Evolutionary conservation across 2,113 vertebrate genomes (phyloP).

Genomic region (Callithrix jacchus): DNA sequence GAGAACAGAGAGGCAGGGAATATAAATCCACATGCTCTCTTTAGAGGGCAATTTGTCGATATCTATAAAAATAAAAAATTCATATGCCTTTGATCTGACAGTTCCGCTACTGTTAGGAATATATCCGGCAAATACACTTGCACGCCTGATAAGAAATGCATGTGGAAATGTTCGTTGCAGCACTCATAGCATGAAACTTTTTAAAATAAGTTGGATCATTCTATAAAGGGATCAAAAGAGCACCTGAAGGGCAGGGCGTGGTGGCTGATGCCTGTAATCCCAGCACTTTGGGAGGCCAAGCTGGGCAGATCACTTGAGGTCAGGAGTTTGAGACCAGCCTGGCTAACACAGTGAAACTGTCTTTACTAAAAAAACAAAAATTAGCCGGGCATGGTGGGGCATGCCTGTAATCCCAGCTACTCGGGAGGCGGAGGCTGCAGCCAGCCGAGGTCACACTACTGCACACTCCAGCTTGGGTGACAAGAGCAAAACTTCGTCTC

Average conservation of each 20-base stretch:
- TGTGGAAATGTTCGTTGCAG: neutral
- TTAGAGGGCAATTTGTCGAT: slow-evolving; percentile 32
- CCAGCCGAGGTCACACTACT: too few relatives aligned
- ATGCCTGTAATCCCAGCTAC: too few relatives aligned
- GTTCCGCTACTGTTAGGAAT: neutral
- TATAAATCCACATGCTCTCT: neutral
- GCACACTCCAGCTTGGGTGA: too few relatives aligned
- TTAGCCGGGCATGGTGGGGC: too few relatives aligned
- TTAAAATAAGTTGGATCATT: neutral
- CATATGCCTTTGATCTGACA: neutral
- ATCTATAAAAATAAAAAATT: slow-evolving; percentile 33
- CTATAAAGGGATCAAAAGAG: neutral
- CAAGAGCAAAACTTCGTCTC: too few relatives aligned
- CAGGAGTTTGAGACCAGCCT: too few relatives aligned
- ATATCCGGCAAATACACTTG: neutral
- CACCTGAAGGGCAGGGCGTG: neutral
- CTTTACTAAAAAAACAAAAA: too few relatives aligned
- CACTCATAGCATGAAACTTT: neutral
- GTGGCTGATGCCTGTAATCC: too few relatives aligned
- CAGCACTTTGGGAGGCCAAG: too few relatives aligned
- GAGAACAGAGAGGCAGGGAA: neutral
- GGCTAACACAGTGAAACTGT: too few relatives aligned
- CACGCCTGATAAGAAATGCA: neutral
- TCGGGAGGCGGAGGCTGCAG: too few relatives aligned
- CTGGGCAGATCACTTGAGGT: too few relatives aligned